Base-by-base conservation (phyloP, 92 coral and sea anemone genomes). In the Parazoanthus darwini region DNA sequence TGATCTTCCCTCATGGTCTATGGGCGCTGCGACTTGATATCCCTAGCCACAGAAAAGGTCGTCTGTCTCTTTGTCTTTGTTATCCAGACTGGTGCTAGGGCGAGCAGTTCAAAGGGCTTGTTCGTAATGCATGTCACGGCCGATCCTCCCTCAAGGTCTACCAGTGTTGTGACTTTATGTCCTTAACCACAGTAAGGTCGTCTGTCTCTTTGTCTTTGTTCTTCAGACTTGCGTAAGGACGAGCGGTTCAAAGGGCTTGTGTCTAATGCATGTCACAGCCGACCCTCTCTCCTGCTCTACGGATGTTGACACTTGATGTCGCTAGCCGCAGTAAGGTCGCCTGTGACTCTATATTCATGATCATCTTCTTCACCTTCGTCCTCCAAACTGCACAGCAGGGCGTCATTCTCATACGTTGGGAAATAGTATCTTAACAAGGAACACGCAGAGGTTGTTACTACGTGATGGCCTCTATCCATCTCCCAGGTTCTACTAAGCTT, bases 331-430 rank as follows among this genome's bases (percentile, higher is more conserved):
- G 73, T 72, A 48, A 38, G 59, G 8, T 56, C 66, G n/a, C 86
- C 77, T 16, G 29, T 88, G 44, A 65, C 88, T 22, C 90, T 77
- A 25, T 63, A 85, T 15, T 91, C 88, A n/a, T 85, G 50, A 18
- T 85, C 90, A 25, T 91, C 94, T 0, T 93, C 95, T 35, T 93
- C 95, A 2, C 91, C 98, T 25, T 95, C 98, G 74, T 97, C 99
- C 33, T 94, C 96, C 85, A 97, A 78, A 89, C 98, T 88, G 88
- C 97, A 97, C 86, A 97, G 82, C 43, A 97, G 85, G 44, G 90
- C 93, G 75, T 97, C 99, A 76, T 97, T 95, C 83, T 97, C 99
- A 42, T 95, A 97, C 6, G 99, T 97, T 2, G 99, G 95, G 44
- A 97, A 97, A 70, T 82, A 97, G 90, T 97, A 92, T 84, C 99